phyloP scores from a whole-genome alignment of 2,797 vertebrate genomes.

The Lepus oiostolus region DNA sequence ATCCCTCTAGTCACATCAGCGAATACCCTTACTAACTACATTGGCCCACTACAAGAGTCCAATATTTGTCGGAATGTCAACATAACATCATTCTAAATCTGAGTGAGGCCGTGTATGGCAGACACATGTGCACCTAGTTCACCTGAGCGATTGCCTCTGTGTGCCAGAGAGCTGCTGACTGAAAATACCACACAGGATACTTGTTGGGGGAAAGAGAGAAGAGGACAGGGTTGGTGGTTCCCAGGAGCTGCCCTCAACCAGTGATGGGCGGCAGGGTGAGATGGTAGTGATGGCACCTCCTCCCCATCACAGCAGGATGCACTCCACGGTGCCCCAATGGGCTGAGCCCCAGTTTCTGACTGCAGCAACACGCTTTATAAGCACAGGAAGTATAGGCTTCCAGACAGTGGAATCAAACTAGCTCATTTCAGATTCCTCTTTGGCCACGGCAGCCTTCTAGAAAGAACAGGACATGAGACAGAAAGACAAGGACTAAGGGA shows the following conservation, averaged over 20 bases:
- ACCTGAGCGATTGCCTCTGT: neutral
- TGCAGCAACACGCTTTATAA: neutral
- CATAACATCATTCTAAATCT: neutral
- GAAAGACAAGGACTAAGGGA: neutral
- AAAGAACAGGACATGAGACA: neutral
- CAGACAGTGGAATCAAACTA: neutral
- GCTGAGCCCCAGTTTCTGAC: neutral
- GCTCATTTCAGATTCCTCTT: neutral
- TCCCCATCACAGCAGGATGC: accelerated
- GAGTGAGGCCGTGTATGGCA: neutral
- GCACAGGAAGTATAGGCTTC: neutral
- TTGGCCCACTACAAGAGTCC: neutral
- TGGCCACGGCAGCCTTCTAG: neutral
- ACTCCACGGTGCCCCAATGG: neutral
- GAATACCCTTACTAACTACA: neutral
- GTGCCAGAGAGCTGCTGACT: neutral
- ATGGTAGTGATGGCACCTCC: neutral
- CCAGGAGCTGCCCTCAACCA: neutral
- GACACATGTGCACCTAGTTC: neutral
- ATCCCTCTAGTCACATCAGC: neutral
- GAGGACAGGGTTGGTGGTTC: neutral
- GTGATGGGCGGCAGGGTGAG: neutral
- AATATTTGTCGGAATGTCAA: neutral
- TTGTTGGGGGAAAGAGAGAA: neutral
- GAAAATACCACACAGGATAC: neutral